Percentiles rank a stretch among this genome's conserved stretches.
Evolutionary conservation across 1,140 invertebrate species (phyloP).

Genomic region (Gonioctena quinquepunctata): DNA sequence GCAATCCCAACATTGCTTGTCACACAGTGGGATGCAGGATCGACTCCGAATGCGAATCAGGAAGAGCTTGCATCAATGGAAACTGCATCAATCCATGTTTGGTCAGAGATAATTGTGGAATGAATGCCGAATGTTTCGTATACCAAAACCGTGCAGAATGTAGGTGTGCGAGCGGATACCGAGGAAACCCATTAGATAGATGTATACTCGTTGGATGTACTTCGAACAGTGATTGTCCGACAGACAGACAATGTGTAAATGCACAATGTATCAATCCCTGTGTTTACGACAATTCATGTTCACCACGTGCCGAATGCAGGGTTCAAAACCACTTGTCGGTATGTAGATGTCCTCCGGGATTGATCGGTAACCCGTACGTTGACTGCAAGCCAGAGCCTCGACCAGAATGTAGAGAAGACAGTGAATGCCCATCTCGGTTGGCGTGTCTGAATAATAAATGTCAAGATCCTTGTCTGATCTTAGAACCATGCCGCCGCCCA

Average conservation of each 20-base stretch:
- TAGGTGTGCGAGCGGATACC: constrained; percentile 76
- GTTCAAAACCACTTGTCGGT: constrained; percentile 80
- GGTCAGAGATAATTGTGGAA: constrained; percentile 76
- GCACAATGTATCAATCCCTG: constrained; percentile 87
- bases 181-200: constrained; percentile 76
- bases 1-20: constrained; percentile 81
- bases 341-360: constrained; percentile 77
- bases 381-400: constrained; percentile 72
- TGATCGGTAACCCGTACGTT: constrained; percentile 78
- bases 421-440: constrained; percentile 76
- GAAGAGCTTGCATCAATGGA: constrained; percentile 80
- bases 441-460: constrained; percentile 84
- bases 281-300: constrained; percentile 76
- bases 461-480: constrained; percentile 76
- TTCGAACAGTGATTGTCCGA: constrained; percentile 85
- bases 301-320: constrained; percentile 75
- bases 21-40: constrained; percentile 75
- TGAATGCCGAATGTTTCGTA: constrained; percentile 82
- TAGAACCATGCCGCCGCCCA: constrained; percentile 79
- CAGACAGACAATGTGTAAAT: constrained; percentile 81
- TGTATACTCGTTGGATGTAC: constrained; percentile 84
- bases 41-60: constrained; percentile 78
- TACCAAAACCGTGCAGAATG: constrained; percentile 76
- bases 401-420: constrained; percentile 79
- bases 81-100: constrained; percentile 86